These are phyloP conservation scores for Phataginus tricuspis DNA, from an alignment of 2,797 vertebrate species.

Conservation along the genomic window DNA sequence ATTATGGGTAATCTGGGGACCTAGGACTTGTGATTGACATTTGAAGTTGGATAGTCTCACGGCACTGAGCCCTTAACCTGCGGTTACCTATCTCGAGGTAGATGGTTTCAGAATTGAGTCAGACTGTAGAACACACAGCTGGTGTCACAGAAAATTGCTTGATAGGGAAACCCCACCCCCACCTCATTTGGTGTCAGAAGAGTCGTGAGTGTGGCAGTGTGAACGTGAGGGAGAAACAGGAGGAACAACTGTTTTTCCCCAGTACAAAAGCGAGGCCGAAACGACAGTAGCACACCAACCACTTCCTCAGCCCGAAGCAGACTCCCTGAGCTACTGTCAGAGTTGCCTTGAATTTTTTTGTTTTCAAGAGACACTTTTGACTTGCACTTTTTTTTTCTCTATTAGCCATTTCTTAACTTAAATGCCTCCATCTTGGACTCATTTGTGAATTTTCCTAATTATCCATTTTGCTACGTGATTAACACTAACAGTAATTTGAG, in stretches of 20 bases:
- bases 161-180: not conserved
- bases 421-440: not conserved
- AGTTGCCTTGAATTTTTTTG: not conserved
- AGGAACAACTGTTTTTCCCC: not conserved
- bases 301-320: not conserved
- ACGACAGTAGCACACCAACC: not conserved
- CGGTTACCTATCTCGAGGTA: not conserved
- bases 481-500: not conserved
- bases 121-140: not conserved
- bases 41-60: not conserved
- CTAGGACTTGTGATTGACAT: not conserved
- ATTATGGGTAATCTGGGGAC: not conserved
- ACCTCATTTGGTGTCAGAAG: not conserved
- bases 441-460: constrained; percentile 37
- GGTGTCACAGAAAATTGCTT: not conserved
- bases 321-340: not conserved
- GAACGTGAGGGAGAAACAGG: not conserved
- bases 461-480: constrained; percentile 30
- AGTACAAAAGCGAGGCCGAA: not conserved
- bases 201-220: not conserved
- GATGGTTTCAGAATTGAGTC: not conserved
- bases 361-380: not conserved
- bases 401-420: constrained; percentile 38
- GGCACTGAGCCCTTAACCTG: not conserved
- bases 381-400: not conserved